Evolutionary conservation across 2,888 invertebrate species (phyloP).

Genomic region (Conomelus anceps): DNA sequence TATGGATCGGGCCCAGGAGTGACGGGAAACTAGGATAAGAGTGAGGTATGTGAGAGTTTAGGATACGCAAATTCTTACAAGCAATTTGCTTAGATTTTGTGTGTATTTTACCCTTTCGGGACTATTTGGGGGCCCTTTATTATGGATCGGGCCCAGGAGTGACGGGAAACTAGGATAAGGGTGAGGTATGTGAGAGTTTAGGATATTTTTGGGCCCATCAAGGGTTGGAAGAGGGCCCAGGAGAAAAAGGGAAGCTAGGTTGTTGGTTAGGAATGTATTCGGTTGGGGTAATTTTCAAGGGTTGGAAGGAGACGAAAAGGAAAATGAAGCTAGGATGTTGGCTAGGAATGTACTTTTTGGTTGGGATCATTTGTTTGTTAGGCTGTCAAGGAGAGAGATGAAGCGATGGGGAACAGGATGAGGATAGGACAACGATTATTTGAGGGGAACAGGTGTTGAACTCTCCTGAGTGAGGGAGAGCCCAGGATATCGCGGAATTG

Average conservation of each 20-base stretch:
- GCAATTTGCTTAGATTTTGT: not conserved
- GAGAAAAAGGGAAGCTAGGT: not conserved
- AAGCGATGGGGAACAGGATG: not conserved
- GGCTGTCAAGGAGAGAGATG: not conserved
- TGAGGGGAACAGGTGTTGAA: not conserved
- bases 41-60: not conserved
- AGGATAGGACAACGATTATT: not conserved
- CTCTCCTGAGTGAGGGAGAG: too few species aligned
- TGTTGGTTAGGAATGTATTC: not conserved
- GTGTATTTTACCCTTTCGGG: conserved; percentile 16
- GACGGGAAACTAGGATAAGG: conserved; percentile 6
- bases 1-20: conserved; percentile 8
- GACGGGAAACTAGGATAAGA: not conserved
- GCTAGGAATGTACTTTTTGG: too few species aligned
- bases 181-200: not conserved
- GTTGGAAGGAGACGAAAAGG: too few species aligned
- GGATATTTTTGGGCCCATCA: not conserved
- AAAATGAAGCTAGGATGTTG: too few species aligned
- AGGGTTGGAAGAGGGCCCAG: not conserved
- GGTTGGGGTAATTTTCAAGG: not conserved
- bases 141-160: conserved; percentile 12
- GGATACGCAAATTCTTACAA: not conserved
- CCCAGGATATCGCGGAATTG: too few species aligned
- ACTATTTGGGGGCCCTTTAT: conserved; percentile 11
- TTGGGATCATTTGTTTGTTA: too few species aligned